Evolutionary conservation across 2,113 vertebrate species (phyloP).

Genomic region (Myotis davidii): DNA sequence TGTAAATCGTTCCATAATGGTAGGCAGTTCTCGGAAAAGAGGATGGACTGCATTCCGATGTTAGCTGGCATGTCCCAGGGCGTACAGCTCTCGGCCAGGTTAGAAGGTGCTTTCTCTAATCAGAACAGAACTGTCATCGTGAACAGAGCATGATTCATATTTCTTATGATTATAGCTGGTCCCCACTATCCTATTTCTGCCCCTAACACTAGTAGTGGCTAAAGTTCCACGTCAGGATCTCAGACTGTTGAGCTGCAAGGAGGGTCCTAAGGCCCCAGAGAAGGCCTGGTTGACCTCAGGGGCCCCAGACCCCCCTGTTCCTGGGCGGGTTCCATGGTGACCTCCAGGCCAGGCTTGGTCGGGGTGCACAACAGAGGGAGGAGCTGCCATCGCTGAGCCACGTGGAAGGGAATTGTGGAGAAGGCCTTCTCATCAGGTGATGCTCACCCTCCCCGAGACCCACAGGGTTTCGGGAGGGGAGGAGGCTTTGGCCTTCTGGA

Average conservation of each 20-base stretch:
- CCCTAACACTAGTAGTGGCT: neutral
- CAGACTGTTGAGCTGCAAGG: neutral
- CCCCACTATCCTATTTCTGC: too few species aligned
- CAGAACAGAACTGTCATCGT: too few species aligned
- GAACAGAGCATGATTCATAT: too few species aligned
- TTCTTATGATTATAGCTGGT: too few species aligned
- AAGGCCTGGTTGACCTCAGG: neutral
- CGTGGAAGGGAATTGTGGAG: neutral
- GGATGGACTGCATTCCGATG: too few species aligned
- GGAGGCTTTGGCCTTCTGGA: neutral
- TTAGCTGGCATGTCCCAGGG: too few species aligned
- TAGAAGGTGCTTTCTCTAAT: too few species aligned
- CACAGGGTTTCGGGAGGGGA: neutral
- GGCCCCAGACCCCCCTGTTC: neutral
- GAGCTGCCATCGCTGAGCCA: rapidly evolving
- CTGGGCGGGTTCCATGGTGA: rapidly evolving
- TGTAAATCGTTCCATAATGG: too few species aligned
- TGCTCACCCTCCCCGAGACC: rapidly evolving
- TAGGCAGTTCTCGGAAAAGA: too few species aligned
- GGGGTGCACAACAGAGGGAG: neutral
- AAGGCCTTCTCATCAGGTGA: neutral
- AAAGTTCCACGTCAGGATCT: neutral
- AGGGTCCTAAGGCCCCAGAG: neutral
- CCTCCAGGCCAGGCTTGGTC: neutral
- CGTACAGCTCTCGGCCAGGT: too few species aligned